Conservation (phyloP, 1,140 invertebrate genomes). For the Bombus huntii region DNA sequence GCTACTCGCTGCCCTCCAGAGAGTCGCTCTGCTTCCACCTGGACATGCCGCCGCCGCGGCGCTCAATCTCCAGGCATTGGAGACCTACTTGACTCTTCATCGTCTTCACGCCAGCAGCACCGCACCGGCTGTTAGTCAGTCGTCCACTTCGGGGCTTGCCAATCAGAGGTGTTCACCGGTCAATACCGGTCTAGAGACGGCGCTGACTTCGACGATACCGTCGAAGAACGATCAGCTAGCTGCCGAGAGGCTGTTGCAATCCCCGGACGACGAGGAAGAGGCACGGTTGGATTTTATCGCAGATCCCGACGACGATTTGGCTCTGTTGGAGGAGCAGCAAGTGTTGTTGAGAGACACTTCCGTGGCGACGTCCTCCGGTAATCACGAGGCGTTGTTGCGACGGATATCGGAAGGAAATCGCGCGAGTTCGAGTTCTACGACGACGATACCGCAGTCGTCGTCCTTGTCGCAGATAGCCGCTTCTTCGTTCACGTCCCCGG, state of each 20-base stretch:
- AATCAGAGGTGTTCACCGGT: slow-evolving; percentile 50
- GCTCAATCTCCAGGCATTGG: slow-evolving; percentile 90
- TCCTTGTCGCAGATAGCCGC: slow-evolving; percentile 6
- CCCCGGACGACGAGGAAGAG: slow-evolving; percentile 73
- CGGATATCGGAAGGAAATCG: slow-evolving; percentile 72
- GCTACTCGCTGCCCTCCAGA: slow-evolving; percentile 89
- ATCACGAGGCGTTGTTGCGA: slow-evolving; percentile 75
- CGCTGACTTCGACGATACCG: background rate
- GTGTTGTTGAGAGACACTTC: slow-evolving; percentile 72
- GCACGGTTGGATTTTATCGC: slow-evolving; percentile 74
- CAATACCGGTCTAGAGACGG: slow-evolving; percentile 6
- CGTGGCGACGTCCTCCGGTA: slow-evolving; percentile 70
- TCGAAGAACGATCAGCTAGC: slow-evolving; percentile 51
- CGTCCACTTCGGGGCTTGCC: slow-evolving; percentile 62
- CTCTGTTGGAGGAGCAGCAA: slow-evolving; percentile 78
- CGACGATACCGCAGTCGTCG: slow-evolving; percentile 44
- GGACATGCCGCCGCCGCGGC: slow-evolving; percentile 91
- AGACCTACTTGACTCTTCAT: slow-evolving; percentile 92
- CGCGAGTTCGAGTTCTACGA: slow-evolving; percentile 23
- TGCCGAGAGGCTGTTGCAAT: slow-evolving; percentile 37
- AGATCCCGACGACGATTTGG: slow-evolving; percentile 83
- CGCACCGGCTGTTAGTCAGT: slow-evolving; percentile 69
- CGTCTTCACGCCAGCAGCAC: slow-evolving; percentile 84
- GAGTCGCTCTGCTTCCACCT: slow-evolving; percentile 88
- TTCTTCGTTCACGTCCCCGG: slow-evolving; percentile 43